Evolutionary conservation across 2,888 invertebrate species (phyloP).

Genomic region (Scaptomyza reducta): DNA sequence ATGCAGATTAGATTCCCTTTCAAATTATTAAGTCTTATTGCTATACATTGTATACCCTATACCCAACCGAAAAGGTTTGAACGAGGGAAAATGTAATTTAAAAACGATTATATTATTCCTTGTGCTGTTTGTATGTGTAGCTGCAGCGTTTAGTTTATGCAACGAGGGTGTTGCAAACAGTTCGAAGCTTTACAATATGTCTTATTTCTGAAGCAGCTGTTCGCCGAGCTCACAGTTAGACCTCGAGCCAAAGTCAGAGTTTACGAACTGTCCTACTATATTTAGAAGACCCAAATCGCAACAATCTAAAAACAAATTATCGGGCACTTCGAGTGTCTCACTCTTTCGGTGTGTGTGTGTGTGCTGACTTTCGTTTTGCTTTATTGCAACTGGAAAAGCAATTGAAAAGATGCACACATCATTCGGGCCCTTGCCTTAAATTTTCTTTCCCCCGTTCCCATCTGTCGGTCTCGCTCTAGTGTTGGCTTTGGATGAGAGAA

Average conservation of each 20-base stretch:
- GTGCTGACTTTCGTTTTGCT: conserved; percentile 60
- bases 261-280: conserved; percentile 29
- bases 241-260: conserved; percentile 36
- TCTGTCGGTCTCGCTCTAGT: neutral
- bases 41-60: conserved; percentile 7
- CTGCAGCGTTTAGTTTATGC: conserved; percentile 1
- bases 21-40: conserved; percentile 17
- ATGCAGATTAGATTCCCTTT: conserved; percentile 19
- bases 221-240: too few relatives aligned
- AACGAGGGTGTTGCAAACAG: neutral
- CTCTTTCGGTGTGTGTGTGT: conserved; percentile 11
- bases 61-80: conserved; percentile 2
- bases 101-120: neutral
- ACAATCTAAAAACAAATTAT: conserved; percentile 51
- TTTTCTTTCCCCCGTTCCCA: neutral
- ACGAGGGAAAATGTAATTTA: too few relatives aligned
- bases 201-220: conserved; percentile 38
- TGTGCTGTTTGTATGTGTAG: neutral
- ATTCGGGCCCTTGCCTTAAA: neutral
- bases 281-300: conserved; percentile 24
- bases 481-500: neutral
- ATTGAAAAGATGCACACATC: conserved; percentile 36
- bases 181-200: neutral
- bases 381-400: conserved; percentile 65
- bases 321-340: conserved; percentile 29